phyloP scores from a whole-genome alignment of 2,888 invertebrate genomes.

The Euphydryas editha region DNA sequence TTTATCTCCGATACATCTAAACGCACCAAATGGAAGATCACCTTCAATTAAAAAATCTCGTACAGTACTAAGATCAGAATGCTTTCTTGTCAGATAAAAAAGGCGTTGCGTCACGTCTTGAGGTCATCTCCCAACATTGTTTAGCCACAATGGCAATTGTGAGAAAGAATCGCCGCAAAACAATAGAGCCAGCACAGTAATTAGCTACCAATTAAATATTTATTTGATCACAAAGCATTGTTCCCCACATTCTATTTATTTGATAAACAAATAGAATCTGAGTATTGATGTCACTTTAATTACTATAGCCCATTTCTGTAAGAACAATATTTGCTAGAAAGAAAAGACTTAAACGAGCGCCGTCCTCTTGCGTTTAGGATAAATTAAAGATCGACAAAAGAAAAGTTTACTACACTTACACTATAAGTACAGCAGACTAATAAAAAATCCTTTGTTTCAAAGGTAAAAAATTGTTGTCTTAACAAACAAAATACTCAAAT shows the following conservation, averaged over 20 bases:
- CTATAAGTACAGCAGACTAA: no score
- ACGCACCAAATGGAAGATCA: slow-evolving; percentile 11
- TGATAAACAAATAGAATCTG: slow-evolving; percentile 54
- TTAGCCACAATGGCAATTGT: slow-evolving; percentile 79
- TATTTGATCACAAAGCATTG: slow-evolving; percentile 61
- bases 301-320: slow-evolving; percentile 1
- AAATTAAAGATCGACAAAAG: not conserved
- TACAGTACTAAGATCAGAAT: slow-evolving; percentile 41
- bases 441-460: no score
- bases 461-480: no score
- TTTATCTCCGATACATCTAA: slow-evolving; percentile 10
- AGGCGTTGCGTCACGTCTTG: slow-evolving; percentile 65
- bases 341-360: not conserved
- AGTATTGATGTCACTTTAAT: slow-evolving; percentile 15
- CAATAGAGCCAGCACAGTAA: slow-evolving; percentile 75
- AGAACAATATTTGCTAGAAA: not conserved
- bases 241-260: slow-evolving; percentile 52
- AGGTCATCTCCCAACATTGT: slow-evolving; percentile 82
- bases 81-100: slow-evolving; percentile 53
- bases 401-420: no score
- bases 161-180: slow-evolving; percentile 70
- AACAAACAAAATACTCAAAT: no score
- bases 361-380: not conserved
- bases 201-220: slow-evolving; percentile 79
- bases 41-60: slow-evolving; percentile 32